Evolutionary conservation across 2,113 vertebrate species (phyloP).

Genomic region (Oreochromis spilurus): DNA sequence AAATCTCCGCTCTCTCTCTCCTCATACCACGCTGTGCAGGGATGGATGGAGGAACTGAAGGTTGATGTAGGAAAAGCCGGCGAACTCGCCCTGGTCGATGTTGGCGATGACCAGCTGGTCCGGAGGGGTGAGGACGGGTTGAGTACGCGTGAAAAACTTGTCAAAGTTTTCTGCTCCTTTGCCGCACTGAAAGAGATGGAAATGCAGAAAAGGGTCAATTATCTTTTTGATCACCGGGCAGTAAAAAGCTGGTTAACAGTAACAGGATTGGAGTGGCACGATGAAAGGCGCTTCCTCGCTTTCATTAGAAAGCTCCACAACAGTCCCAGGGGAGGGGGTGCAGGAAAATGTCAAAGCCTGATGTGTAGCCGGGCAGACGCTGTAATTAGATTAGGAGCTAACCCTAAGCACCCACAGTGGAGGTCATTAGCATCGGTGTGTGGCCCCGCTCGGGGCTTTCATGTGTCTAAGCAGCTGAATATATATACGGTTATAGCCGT

Average conservation of each 20-base stretch:
- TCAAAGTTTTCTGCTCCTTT: slow-evolving; percentile 98
- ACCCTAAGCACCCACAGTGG: slow-evolving; percentile 7
- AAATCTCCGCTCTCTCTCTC: neutral
- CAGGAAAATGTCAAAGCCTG: neutral
- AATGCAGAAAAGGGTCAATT: neutral
- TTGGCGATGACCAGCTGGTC: slow-evolving; percentile 98
- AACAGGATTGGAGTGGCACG: neutral
- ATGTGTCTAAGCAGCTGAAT: neutral
- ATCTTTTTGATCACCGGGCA: neutral
- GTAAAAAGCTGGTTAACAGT: neutral
- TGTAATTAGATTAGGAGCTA: slow-evolving; percentile 40
- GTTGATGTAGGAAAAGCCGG: slow-evolving; percentile 95
- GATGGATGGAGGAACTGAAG: slow-evolving; percentile 86
- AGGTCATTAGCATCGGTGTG: slow-evolving; percentile 17
- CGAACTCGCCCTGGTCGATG: slow-evolving; percentile 96
- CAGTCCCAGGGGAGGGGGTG: slow-evolving; percentile 12
- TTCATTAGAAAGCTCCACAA: slow-evolving; percentile 17
- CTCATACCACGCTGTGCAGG: slow-evolving; percentile 85
- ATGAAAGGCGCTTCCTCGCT: slow-evolving; percentile 1
- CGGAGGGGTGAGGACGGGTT: slow-evolving; percentile 91
- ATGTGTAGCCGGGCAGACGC: slow-evolving; percentile 14
- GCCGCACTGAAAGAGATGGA: slow-evolving; percentile 79
- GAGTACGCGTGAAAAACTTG: slow-evolving; percentile 96
- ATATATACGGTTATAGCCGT: neutral
- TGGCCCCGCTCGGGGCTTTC: neutral